These are phyloP conservation scores for Peribatodes rhomboidaria DNA, from an alignment of 2,888 invertebrate genomes.

Conservation along the genomic window DNA sequence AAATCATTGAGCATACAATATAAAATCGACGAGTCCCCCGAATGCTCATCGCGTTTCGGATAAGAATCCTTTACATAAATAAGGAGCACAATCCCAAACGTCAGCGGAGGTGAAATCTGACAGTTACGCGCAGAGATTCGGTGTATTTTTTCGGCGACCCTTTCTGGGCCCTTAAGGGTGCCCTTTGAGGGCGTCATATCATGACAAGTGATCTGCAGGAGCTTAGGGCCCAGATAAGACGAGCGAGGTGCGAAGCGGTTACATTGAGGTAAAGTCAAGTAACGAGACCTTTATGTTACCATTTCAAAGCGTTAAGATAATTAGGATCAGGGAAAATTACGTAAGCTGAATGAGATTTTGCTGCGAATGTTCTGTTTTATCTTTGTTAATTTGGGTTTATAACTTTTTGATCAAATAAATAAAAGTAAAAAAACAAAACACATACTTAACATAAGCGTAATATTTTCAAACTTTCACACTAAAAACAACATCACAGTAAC, in stretches of 20 bases:
- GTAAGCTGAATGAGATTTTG: neutral
- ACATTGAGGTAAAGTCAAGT: constrained; percentile 13
- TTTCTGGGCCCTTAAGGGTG: constrained; percentile 30
- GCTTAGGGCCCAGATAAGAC: constrained; percentile 40
- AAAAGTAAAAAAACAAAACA: too few relatives aligned
- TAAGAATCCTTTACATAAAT: constrained; percentile 36
- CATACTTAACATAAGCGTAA: too few relatives aligned
- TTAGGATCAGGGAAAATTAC: neutral
- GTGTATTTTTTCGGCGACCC: constrained; percentile 42
- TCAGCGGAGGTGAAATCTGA: constrained; percentile 38
- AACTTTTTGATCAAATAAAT: neutral
- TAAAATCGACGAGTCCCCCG: constrained; percentile 13
- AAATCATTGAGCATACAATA: constrained; percentile 8
- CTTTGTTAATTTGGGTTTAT: neutral
- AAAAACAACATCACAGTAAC: neutral
- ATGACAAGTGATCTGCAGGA: constrained; percentile 47
- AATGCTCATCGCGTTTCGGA: constrained; percentile 25
- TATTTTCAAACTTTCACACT: neutral
- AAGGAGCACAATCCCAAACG: constrained; percentile 30
- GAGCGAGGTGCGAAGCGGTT: constrained; percentile 25
- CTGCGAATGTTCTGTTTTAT: neutral
- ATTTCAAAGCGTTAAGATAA: constrained; percentile 4
- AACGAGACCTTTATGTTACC: constrained; percentile 14
- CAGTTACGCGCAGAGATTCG: constrained; percentile 33
- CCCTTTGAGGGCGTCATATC: constrained; percentile 48